These are phyloP conservation scores for Vulpes ferrilata DNA, from an alignment of 2,113 vertebrate species.

Conservation along the genomic window DNA sequence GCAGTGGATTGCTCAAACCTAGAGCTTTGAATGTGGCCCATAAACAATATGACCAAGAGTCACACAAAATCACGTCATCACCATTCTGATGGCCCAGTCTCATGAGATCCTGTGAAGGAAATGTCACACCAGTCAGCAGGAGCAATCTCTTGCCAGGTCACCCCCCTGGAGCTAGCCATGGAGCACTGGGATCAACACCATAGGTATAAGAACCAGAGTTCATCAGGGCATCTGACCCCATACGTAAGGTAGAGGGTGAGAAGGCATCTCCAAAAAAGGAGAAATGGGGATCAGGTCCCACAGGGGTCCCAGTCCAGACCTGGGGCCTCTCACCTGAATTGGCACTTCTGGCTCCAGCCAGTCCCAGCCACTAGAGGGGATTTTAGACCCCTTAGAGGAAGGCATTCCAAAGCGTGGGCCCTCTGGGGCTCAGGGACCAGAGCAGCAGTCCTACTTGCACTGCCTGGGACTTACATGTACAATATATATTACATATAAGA, in stretches of 20 bases:
- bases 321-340: background rate
- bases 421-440: background rate
- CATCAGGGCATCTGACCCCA: background rate
- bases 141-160: background rate
- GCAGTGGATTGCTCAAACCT: background rate
- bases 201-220: background rate
- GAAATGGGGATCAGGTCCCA: background rate
- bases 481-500: background rate
- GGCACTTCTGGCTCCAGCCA: background rate
- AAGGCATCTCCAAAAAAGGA: background rate
- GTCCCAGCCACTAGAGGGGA: background rate
- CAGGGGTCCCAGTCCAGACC: background rate
- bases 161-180: background rate
- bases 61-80: background rate
- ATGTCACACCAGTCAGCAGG: background rate
- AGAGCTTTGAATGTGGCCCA: background rate
- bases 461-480: background rate
- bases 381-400: background rate
- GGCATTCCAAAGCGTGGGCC: background rate
- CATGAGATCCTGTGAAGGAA: background rate
- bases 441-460: background rate
- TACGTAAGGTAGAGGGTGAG: background rate
- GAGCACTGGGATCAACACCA: background rate
- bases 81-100: background rate
- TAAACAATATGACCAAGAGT: background rate